Base-by-base conservation (phyloP, 2,888 invertebrate species). In the Mesorhabditis spiculigera region DNA sequence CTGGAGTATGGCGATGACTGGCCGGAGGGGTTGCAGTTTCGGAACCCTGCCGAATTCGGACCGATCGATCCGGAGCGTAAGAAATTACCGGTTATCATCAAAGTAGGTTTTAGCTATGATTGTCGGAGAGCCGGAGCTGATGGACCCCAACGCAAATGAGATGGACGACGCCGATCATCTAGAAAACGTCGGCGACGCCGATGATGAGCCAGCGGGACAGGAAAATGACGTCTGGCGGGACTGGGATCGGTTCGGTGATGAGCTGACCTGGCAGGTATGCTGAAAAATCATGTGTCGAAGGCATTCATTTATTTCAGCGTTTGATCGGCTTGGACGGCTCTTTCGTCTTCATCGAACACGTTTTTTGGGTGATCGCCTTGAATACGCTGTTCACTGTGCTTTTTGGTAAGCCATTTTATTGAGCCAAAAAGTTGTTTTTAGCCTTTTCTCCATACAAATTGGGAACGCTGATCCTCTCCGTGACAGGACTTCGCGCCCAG, bases 291-390 rank as follows among this genome's bases (percentile, higher is more conserved):
- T 98, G 0, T 65, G 68, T 68, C 16, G 43, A 64, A 28, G 28
- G 28, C 58, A 13, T 13, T 50, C n/a, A n/a, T 13, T 50, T 10
- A 10, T 50, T 50, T 50, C 58, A 50, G 43, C 69, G 78, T 61
- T 63, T 78, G 4, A 43, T 78, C 41, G 97, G 97, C 0, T 88
- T 98, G 8, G 97, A 98, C 87, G 97, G 97, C 0, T 96, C 96
- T 0, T 90, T 97, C 82, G 92, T 95, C 66, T 98, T 98, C 86
- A 88, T 98, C 68, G 98, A 98, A 87, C 97, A 98, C 89, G 96
- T 98, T 42, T 96, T 98, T 86, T 98, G 97, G 97, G 95, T 97
- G 43, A 94, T 97, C 41, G 95, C 95, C 0, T 88, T 98, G 44
- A 97, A 98, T 86, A 95, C 96, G 0, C 89, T 97, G 70, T 97